Evolutionary conservation across 2,797 vertebrate species (phyloP).

Genomic region (Danio tinwini): DNA sequence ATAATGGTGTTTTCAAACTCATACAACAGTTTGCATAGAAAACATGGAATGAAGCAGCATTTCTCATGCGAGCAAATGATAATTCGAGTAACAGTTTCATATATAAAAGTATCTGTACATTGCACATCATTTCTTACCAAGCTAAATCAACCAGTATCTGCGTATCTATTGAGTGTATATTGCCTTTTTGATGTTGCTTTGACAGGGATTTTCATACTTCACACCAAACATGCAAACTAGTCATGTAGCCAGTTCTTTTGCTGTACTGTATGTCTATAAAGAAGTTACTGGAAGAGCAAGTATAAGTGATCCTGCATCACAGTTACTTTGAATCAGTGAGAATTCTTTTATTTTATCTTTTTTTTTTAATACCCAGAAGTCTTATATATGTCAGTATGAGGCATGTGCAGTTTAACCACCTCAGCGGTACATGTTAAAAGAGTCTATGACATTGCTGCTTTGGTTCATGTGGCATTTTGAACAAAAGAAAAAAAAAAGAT

Average conservation of each 20-base stretch:
- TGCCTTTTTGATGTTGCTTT: conserved; percentile 51
- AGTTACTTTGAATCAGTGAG: conserved; percentile 16
- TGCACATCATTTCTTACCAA: conserved; percentile 16
- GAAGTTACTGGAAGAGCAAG: conserved; percentile 45
- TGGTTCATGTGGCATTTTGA: conserved; percentile 67
- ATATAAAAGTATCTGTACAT: conserved; percentile 19
- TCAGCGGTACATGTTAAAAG: conserved; percentile 50
- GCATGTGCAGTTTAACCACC: conserved; percentile 61
- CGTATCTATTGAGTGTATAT: conserved; percentile 42
- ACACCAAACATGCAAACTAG: conserved; percentile 37
- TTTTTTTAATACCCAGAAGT: conserved; percentile 28
- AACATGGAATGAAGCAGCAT: background rate
- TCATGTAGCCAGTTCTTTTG: conserved; percentile 41
- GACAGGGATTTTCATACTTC: conserved; percentile 38
- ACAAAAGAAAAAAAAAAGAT: conserved; percentile 44
- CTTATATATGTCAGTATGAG: conserved; percentile 29
- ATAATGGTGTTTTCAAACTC: conserved; percentile 21
- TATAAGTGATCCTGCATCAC: conserved; percentile 33
- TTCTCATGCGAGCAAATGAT: background rate
- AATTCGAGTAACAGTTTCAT: conserved; percentile 1
- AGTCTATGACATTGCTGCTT: conserved; percentile 63
- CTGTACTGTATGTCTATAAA: conserved; percentile 49
- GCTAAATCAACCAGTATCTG: conserved; percentile 16
- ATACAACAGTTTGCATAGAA: background rate
- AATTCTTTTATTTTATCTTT: conserved; percentile 36